Percentiles rank a stretch among this genome's conserved stretches.
Evolutionary conservation across 2,113 vertebrate species (phyloP).

Genomic region (Petrocephalus zakoni): DNA sequence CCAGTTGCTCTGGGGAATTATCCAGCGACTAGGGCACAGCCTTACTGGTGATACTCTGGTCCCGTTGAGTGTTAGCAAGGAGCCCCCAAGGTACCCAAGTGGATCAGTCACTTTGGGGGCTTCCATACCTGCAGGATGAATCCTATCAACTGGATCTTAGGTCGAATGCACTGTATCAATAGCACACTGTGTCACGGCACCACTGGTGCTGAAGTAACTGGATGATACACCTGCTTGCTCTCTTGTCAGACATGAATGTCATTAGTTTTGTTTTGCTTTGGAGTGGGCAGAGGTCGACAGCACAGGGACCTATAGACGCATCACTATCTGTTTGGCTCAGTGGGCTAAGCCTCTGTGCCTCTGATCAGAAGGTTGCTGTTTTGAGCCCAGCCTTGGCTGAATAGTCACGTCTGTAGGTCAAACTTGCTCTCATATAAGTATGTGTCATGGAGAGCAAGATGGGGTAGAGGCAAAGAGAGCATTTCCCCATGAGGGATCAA

Average conservation of each 20-base stretch:
- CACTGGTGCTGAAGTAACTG: neutral
- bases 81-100: neutral
- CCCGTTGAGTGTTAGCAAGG: neutral
- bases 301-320: slow-evolving; percentile 31
- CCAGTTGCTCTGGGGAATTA: neutral
- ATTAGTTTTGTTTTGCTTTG: neutral
- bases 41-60: neutral
- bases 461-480: neutral
- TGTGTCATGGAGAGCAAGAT: neutral
- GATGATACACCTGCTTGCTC: neutral
- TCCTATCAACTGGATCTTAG: neutral
- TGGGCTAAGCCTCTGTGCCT: neutral
- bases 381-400: neutral
- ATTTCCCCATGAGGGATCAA: neutral
- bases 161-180: neutral
- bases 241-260: neutral
- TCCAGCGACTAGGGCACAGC: neutral
- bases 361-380: neutral
- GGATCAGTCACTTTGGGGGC: neutral
- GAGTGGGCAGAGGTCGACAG: neutral
- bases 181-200: neutral
- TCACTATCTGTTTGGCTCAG: slow-evolving; percentile 16
- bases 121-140: neutral
- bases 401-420: neutral
- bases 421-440: neutral